Evolutionary conservation across 2,113 vertebrate genomes (phyloP), one percentile per base, ranked within the genome.

Genomic region (Petromus typicus): DNA sequence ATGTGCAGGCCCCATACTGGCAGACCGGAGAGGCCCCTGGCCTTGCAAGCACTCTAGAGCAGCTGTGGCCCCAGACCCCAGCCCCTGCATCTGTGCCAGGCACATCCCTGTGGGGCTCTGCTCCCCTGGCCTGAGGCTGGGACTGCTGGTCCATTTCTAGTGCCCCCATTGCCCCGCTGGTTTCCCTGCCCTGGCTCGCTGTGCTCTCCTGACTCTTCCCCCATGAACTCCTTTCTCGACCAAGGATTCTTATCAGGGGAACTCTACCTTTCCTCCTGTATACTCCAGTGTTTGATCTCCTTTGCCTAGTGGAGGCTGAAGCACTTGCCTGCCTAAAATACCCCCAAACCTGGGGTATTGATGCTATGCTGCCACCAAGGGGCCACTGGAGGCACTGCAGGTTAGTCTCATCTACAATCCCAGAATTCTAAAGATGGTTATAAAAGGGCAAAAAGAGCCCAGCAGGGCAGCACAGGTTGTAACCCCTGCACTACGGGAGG

Each of bases 351-450:
- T 32, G 25, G 69, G 75, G 12, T 0, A 6, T 12, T 1, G 20
- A 56, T 56, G 67, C 27, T 34, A 0, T 91, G 80, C 93, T 95
- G 87, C 86, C 96, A 93, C 90, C 95, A 93, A 85, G 75, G 17
- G 90, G 83, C 11, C 12, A 10, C 48, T 61, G 0, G 0, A 34
- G 75, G 34, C n/a, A 48, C 54, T 75, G 73, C 90, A 87, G 61
- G 34, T 40, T 25, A 27, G 12, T n/a, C 10, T 32, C 0, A 2
- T 14, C 51, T 22, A 6, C 0, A 1, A 48, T 48, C 18, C 1
- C 25, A 10, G 14, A 82, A 27, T 0, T 12, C 37, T 4, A 2
- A 34, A 20, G 3, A 12, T 2, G 6, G 10, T 27, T 7, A 8
- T 40, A 22, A 8, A 18, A 34, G 4, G 3, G 40, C 71, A 75